phyloP scores from a whole-genome alignment of 2,113 vertebrate genomes.

The Delphinus delphis region DNA sequence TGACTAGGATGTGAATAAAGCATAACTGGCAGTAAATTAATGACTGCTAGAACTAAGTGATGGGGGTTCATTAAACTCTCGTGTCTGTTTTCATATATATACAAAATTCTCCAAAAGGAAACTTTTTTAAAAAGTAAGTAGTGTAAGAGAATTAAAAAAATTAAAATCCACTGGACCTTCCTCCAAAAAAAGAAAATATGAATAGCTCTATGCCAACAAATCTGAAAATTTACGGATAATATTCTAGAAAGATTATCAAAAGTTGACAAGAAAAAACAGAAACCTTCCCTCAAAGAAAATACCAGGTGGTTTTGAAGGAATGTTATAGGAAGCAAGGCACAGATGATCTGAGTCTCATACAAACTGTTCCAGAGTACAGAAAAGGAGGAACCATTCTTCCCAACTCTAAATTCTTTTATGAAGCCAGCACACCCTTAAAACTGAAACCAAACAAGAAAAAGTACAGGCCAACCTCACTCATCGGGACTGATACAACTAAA shows the following conservation, averaged over 20 bases:
- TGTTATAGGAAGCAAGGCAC: not conserved
- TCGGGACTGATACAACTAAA: not conserved
- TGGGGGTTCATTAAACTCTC: not conserved
- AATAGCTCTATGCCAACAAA: not conserved
- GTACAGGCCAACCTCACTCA: not conserved
- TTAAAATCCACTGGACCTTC: not conserved
- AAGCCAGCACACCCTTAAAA: not conserved
- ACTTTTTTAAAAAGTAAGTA: not conserved
- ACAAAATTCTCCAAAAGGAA: not conserved
- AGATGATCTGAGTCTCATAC: not conserved
- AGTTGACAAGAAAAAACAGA: not conserved
- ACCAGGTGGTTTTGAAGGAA: not conserved
- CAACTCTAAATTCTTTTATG: not conserved
- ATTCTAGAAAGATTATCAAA: not conserved
- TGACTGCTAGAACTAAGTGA: not conserved
- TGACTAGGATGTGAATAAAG: not conserved
- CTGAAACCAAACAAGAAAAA: not conserved
- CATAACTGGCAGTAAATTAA: not conserved
- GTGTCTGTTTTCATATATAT: not conserved
- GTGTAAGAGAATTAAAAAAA: not conserved
- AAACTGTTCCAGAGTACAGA: not conserved
- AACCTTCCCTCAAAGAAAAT: not conserved
- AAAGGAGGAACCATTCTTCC: not conserved
- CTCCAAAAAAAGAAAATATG: not conserved
- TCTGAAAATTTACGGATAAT: not conserved